Percentiles rank a stretch among this genome's conserved stretches.
Evolutionary conservation across 2,113 vertebrate species (phyloP).

Genomic region (Aspidoscelis tigris): DNA sequence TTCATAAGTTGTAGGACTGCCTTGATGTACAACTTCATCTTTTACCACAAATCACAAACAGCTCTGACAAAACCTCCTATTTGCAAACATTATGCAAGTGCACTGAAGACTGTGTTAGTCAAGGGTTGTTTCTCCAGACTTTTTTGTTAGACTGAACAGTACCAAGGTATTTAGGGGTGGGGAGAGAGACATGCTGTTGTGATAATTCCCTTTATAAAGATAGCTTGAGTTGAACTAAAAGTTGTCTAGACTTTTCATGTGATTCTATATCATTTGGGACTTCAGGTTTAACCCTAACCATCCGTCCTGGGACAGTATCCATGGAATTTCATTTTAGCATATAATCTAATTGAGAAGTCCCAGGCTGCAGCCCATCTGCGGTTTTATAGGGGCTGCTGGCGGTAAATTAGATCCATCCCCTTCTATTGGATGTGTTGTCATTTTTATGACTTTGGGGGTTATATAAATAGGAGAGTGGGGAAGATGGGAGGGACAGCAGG

Average conservation of each 20-base stretch:
- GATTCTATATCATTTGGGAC: not conserved
- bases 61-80: not conserved
- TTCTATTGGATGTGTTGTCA: conserved; percentile 38
- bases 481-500: not conserved
- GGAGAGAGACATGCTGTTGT: not conserved
- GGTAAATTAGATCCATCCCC: conserved; percentile 34
- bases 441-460: conserved; percentile 49
- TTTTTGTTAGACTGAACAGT: not conserved
- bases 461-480: conserved; percentile 37
- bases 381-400: conserved; percentile 39
- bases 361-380: conserved; percentile 24
- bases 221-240: not conserved
- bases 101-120: not conserved
- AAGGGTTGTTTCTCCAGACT: not conserved
- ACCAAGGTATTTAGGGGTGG: too few relatives aligned
- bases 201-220: not conserved
- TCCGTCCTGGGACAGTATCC: not conserved
- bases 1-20: not conserved
- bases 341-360: conserved; percentile 11
- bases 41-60: not conserved
- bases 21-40: not conserved
- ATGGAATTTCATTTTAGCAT: conserved; percentile 19
- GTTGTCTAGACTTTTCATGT: not conserved
- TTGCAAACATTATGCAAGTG: not conserved
- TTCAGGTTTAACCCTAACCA: conserved; percentile 3